Percentiles rank a stretch among this genome's conserved stretches.
These are phyloP conservation scores for Serranus cabrilla DNA, from an alignment of 2,797 vertebrate species.

Conservation along the genomic window DNA sequence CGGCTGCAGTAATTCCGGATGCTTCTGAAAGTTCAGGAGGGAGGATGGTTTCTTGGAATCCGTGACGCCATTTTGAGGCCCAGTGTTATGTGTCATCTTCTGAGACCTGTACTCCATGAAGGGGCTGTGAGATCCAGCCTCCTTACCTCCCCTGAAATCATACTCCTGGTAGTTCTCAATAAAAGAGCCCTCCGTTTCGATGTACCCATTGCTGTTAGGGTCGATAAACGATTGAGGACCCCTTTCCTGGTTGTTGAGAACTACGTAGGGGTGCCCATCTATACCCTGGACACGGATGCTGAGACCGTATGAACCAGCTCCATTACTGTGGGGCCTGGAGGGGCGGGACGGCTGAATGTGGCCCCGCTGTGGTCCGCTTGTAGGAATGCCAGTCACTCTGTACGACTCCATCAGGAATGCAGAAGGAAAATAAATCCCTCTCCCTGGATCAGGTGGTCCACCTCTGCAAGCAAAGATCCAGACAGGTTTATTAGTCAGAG, in stretches of 20 bases:
- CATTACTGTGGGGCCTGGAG: constrained; percentile 81
- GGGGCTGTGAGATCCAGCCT: constrained; percentile 82
- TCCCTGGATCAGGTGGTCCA: constrained; percentile 75
- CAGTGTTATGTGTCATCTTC: constrained; percentile 74
- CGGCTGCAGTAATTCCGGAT: constrained; percentile 94
- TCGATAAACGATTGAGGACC: constrained; percentile 71
- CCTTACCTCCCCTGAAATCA: constrained; percentile 77
- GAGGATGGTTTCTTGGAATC: constrained; percentile 81
- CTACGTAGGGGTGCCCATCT: constrained; percentile 96
- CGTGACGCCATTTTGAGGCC: constrained; percentile 79
- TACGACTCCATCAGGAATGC: constrained; percentile 92
- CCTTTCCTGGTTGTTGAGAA: constrained; percentile 95
- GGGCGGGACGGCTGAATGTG: constrained; percentile 81
- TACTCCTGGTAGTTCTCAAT: constrained; percentile 82
- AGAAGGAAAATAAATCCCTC: constrained; percentile 81
- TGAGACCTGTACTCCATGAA: constrained; percentile 85
- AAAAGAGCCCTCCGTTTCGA: constrained; percentile 78
- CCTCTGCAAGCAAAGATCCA: constrained; percentile 78
- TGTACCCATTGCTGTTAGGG: constrained; percentile 79
- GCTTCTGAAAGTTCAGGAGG: constrained; percentile 93
- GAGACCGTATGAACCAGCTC: constrained; percentile 92
- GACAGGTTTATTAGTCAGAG: constrained; percentile 62
- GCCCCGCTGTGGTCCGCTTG: constrained; percentile 84
- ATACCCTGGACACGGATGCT: constrained; percentile 99
- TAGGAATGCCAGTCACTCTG: constrained; percentile 86